phyloP scores from a whole-genome alignment of 2,797 vertebrate genomes.

The Nyctibius grandis region DNA sequence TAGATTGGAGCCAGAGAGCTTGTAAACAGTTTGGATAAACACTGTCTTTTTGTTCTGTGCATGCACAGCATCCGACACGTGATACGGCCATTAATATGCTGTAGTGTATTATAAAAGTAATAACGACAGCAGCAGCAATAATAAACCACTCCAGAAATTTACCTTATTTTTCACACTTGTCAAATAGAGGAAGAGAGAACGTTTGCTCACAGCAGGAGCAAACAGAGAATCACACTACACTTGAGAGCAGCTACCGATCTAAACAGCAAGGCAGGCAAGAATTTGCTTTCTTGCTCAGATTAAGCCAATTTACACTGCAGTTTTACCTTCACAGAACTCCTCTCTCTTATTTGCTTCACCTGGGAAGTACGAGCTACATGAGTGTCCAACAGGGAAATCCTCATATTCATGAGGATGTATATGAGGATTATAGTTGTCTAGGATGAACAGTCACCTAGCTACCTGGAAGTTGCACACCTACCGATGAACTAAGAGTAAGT shows the following conservation, averaged over 20 bases:
- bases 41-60: not conserved
- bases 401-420: not conserved
- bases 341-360: not conserved
- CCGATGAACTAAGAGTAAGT: not conserved
- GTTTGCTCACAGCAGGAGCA: not conserved
- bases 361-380: not conserved
- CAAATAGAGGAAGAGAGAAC: not conserved
- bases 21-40: not conserved
- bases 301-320: not conserved
- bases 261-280: not conserved
- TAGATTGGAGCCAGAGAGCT: not conserved
- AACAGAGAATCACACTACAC: not conserved
- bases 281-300: not conserved
- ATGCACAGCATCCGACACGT: not conserved
- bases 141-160: not conserved
- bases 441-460: not conserved
- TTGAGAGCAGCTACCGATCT: not conserved
- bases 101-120: not conserved
- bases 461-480: not conserved
- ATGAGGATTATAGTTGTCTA: not conserved
- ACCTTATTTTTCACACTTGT: not conserved
- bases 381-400: not conserved
- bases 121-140: not conserved
- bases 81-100: not conserved
- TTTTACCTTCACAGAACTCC: not conserved